Evolutionary conservation across 2,113 vertebrate genomes (phyloP).

Genomic region (Eira barbara): DNA sequence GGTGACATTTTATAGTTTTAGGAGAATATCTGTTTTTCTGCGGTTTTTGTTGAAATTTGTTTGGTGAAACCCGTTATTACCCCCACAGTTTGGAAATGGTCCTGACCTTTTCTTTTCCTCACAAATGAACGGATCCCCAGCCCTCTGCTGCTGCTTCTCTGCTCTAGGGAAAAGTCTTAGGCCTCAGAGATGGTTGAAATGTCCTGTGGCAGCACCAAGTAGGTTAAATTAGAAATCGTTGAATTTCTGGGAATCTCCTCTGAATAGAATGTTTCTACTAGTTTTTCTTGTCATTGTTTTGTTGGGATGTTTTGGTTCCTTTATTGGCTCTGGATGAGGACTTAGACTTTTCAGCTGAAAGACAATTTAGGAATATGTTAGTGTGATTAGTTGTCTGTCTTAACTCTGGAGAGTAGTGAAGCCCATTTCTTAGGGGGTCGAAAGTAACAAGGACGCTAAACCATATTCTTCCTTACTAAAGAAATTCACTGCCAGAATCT

Average conservation of each 20-base stretch:
- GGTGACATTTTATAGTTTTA: neutral
- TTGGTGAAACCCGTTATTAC: neutral
- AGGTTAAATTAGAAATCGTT: neutral
- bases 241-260: neutral
- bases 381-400: neutral
- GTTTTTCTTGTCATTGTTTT: neutral
- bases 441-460: neutral
- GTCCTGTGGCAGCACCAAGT: neutral
- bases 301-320: neutral
- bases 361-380: neutral
- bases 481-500: neutral
- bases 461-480: neutral
- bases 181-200: neutral
- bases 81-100: neutral
- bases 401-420: neutral
- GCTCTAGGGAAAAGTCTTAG: neutral
- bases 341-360: neutral
- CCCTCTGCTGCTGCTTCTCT: neutral
- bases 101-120: neutral
- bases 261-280: neutral
- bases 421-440: neutral
- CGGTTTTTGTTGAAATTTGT: neutral
- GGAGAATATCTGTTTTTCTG: neutral
- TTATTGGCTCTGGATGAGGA: neutral
- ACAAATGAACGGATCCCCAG: neutral